Evolutionary conservation across 2,113 vertebrate genomes (phyloP), one percentile per base, ranked within the genome.

Genomic region (Asarcornis scutulata): DNA sequence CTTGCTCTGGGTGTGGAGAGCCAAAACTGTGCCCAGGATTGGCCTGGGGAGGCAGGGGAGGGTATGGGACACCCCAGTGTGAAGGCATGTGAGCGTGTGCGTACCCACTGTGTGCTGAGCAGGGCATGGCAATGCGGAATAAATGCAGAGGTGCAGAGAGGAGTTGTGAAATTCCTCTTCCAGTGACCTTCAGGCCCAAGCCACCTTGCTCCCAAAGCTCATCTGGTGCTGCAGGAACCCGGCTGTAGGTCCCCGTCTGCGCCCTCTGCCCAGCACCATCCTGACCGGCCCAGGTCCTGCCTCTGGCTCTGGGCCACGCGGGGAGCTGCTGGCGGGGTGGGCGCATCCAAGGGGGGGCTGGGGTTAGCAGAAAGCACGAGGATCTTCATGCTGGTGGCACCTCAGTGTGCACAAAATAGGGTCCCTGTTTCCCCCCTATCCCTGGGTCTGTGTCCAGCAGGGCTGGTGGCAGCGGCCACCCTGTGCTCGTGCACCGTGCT

Each of bases 91-190:
- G 4, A 3, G 7, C 2, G 20, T 22, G 46, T 48, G 6, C 20
- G 7, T 83, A 7, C 40, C 6, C 14, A 4, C 26, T 5, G 1
- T 0, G 1, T 50, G 27, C 36, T 53, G 69, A 42, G 34, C 55
- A 22, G 73, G 79, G 8, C 27, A 11, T 2, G 32, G 38, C 38
- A 84, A 42, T 8, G 0, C 13, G 64, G 21, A 58, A 55, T 64
- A 40, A 67, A 31, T n/a, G 50, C 7, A 53, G 31, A 91, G 6
- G 36, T 36, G 16, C 3, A 13, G 38, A 59, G 67, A 16, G n/a
- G 34, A 64, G 17, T 21, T 9, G 4, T 8, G 13, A 34, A 86
- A 42, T 18, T 66, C 18, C 40, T 89, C 32, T 75, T 16, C 14
- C 5, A 11, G 29, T 56, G n/a, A 31, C 46, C 64, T 78, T 46